Evolutionary conservation across 2,888 invertebrate genomes (phyloP), one percentile per base, ranked within the genome.

Genomic region (Rhyacophila evoluta): DNA sequence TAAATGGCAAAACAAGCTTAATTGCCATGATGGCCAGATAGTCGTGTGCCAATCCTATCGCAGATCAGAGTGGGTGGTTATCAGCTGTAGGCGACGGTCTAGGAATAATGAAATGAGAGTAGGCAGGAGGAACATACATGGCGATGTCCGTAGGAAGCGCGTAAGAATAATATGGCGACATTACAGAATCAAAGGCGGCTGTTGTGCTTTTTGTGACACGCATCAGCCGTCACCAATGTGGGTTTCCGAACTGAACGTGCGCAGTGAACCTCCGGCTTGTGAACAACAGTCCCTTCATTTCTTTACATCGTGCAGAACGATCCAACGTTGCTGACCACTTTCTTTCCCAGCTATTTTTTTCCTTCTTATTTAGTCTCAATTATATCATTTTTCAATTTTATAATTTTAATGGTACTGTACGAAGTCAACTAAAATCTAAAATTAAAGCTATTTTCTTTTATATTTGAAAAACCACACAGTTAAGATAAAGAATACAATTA

Each of bases 81-180:
- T 55, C 55, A 25, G 55, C 55, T 55, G 55, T 55, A 55, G 55
- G 55, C 55, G 55, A 55, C 55, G 55, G 55, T 25, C 55, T 55
- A 55, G 25, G 55, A 55, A 55, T 55, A 55, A 55, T 55, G 55
- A 55, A 55, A 55, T 55, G 55, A 19, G 55, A 55, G 55, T 55
- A 55, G 55, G 55, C 55, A 55, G 55, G 55, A 55, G 55, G 55
- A 6, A 55, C 55, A 55, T 55, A 55, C 55, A 55, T 55, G 55
- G 55, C 5, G 55, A 19, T 12, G 25, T 55, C 55, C 55, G 55
- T 55, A 55, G 55, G 55, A 55, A 55, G 55, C 55, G 55, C 55
- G 55, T 55, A 55, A 55, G 55, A 55, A 19, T 55, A 55, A 55
- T 55, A 55, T 55, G 55, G 55, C 55, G 55, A 55, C 55, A 55